Base-by-base conservation (phyloP, 2,888 invertebrate genomes). In the Drosophila flavopinicola region DNA sequence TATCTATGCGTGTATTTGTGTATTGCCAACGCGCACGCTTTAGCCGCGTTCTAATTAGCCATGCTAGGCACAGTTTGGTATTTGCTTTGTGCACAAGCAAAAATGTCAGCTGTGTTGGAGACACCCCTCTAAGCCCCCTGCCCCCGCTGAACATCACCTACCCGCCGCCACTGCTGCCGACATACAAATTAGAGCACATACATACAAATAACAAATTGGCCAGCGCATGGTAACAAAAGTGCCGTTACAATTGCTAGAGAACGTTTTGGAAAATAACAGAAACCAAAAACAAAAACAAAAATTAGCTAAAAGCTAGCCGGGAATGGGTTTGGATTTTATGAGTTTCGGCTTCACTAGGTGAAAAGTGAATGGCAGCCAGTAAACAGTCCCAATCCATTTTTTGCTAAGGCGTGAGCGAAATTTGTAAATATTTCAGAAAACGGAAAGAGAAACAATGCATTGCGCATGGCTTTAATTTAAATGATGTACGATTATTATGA, bases 161-260 rank as follows among this genome's bases (percentile, higher is more conserved):
- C 42, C 17, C 57, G 59, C 27, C 38, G 27, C 33, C 32, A 37
- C 13, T 9, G 13, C 68, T 63, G 47, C 60, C 63, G 60, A 74
- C 82, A 75, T 78, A 76, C 87, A 86, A 83, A 83, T 83, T 83
- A 85, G 86, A 84, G 82, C 85, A 84, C 77, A 83, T 80, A 76
- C 58, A 73, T 63, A 78, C 63, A 69, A 79, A 74, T 75, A 80
- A 75, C 72, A 77, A 86, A 84, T 86, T 77, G 82, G 65, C 38
- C 57, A 47, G 82, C 78, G 84, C 74, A 78, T 80, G 82, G 86
- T 72, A 83, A 83, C 86, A 80, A 80, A 84, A 65, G 71, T 75
- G 65, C 83, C 86, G 83, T 83, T 83, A 83, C 82, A 58, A 63
- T 75, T 72, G 60, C 35, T 41, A 23, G 48, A 59, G 77, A 71